Evolutionary conservation across 2,888 invertebrate genomes (phyloP).

Genomic region (Corbicula japonica): DNA sequence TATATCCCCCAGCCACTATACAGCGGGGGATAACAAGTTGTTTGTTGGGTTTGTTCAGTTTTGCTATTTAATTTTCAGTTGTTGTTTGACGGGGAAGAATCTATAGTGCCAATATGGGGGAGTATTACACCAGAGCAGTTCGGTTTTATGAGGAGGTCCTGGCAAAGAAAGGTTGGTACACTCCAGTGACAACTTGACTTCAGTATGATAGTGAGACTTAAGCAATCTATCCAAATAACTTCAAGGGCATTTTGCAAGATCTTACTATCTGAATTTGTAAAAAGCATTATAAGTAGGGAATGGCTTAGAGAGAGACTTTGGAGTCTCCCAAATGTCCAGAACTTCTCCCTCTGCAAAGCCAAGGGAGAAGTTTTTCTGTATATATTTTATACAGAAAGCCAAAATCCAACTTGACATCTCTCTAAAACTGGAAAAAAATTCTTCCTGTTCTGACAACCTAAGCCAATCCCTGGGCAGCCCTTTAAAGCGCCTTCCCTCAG

Average conservation of each 20-base stretch:
- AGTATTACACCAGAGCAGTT: constrained; percentile 68
- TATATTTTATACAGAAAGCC: too few species aligned
- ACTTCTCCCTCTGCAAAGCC: neutral
- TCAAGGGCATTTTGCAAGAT: neutral
- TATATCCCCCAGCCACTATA: neutral
- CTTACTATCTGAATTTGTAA: neutral
- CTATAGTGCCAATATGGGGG: constrained; percentile 50
- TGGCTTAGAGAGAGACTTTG: neutral
- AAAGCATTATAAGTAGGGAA: neutral
- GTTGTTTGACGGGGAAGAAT: neutral
- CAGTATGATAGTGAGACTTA: neutral
- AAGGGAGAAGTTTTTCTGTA: too few species aligned
- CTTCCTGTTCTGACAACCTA: too few species aligned
- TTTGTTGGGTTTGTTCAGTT: neutral
- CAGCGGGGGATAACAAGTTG: neutral
- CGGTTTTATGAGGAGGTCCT: constrained; percentile 74
- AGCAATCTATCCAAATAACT: neutral
- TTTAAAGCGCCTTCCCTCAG: too few species aligned
- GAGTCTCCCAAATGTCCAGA: neutral
- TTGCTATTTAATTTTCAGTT: neutral
- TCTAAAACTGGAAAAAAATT: too few species aligned
- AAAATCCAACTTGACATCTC: too few species aligned
- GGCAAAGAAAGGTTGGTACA: constrained; percentile 70
- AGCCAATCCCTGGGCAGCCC: too few species aligned
- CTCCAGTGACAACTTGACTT: neutral